Evolutionary conservation across 2,888 invertebrate genomes (phyloP).

Genomic region (Phengaris arion): DNA sequence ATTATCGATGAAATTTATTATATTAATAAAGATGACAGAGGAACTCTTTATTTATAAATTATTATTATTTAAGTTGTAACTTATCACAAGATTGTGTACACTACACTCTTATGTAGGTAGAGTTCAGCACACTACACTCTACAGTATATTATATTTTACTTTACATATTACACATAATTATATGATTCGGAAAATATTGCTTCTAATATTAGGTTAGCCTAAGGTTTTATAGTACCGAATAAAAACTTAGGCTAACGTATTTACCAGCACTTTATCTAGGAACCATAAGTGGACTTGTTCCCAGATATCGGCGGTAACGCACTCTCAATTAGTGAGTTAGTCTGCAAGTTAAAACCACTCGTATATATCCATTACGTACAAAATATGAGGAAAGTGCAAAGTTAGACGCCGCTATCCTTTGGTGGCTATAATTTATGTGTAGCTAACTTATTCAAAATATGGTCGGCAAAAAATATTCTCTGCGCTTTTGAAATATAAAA

Average conservation of each 20-base stretch:
- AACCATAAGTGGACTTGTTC: slow-evolving; percentile 25
- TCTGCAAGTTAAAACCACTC: slow-evolving; percentile 64
- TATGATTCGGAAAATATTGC: no score
- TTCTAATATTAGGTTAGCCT: no score
- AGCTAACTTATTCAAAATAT: slow-evolving; percentile 64
- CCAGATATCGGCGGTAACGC: slow-evolving; percentile 55
- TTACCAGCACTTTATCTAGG: no score
- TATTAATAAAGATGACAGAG: neutral
- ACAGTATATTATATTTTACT: no score
- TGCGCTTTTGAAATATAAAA: no score
- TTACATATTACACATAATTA: no score
- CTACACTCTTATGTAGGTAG: no score
- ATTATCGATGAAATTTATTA: neutral
- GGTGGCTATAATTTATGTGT: slow-evolving; percentile 73
- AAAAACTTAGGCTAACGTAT: no score
- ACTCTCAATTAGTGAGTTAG: slow-evolving; percentile 69
- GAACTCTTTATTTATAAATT: neutral
- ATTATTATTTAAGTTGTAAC: no score
- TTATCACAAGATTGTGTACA: no score
- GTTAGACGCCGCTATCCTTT: slow-evolving; percentile 76
- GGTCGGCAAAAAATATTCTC: slow-evolving; percentile 45
- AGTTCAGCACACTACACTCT: no score
- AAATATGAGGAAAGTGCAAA: slow-evolving; percentile 77
- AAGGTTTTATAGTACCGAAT: no score
- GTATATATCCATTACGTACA: slow-evolving; percentile 75